Evolutionary conservation across 1,140 invertebrate genomes (phyloP).

Genomic region (Macrocentrus cingulum): DNA sequence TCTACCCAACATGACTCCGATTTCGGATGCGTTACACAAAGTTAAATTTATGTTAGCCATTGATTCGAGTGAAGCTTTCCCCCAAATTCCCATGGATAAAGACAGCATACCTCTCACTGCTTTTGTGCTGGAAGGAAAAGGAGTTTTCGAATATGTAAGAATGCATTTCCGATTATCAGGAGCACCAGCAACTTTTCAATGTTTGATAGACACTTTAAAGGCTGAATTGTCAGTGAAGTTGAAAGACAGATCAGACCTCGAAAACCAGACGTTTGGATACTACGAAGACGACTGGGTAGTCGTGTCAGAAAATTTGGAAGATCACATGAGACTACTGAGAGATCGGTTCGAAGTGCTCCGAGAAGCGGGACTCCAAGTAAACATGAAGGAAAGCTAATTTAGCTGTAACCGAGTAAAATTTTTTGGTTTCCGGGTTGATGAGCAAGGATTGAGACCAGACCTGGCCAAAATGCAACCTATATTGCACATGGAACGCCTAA

Average conservation of each 20-base stretch:
- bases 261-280: constrained; percentile 13
- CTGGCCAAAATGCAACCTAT: background rate
- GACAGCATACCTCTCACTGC: constrained; percentile 7
- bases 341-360: background rate
- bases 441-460: background rate
- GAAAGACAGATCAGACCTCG: background rate
- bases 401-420: background rate
- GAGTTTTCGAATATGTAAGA: constrained; percentile 47
- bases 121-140: constrained; percentile 39
- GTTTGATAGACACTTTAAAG: background rate
- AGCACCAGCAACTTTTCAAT: constrained; percentile 35
- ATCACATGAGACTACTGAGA: background rate
- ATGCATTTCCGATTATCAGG: constrained; percentile 57
- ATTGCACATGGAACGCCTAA: background rate
- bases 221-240: too few species aligned
- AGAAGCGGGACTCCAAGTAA: background rate
- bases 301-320: background rate
- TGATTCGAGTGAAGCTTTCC: constrained; percentile 40
- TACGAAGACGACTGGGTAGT: constrained; percentile 11
- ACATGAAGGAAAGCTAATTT: background rate
- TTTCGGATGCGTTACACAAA: constrained; percentile 25
- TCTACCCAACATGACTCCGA: constrained; percentile 15
- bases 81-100: constrained; percentile 16
- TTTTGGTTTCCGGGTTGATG: background rate
- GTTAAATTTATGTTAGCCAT: constrained; percentile 34